Evolutionary conservation across 2,113 vertebrate genomes (phyloP).

Genomic region (Sinocyclocheilus maitianheensis): DNA sequence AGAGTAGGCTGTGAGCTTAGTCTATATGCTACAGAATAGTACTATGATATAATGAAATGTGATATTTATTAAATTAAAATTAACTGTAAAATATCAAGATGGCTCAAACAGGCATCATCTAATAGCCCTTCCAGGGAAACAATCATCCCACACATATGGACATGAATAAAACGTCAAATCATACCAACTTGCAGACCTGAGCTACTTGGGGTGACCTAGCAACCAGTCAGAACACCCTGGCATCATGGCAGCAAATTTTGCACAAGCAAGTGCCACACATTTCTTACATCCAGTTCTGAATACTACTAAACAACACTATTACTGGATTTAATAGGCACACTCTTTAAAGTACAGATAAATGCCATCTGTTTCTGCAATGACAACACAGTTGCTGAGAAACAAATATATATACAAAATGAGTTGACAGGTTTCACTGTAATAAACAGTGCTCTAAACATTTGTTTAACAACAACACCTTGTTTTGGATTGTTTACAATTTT

Average conservation of each 20-base stretch:
- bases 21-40: neutral
- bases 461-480: no score
- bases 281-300: neutral
- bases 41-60: neutral
- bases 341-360: neutral
- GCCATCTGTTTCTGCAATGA: constrained; percentile 18
- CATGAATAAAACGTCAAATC: neutral
- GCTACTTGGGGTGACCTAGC: neutral
- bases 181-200: neutral
- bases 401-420: no score
- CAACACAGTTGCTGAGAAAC: neutral
- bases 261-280: neutral
- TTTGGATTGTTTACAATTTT: no score
- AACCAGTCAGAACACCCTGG: neutral
- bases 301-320: neutral
- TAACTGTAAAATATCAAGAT: neutral
- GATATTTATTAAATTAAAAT: neutral
- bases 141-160: neutral
- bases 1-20: neutral
- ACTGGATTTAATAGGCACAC: neutral
- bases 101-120: neutral
- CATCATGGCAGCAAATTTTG: neutral
- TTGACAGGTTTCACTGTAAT: no score
- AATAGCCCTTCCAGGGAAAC: neutral
- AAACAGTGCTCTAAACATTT: no score